These are phyloP conservation scores for Heteromurus nitidus DNA, from an alignment of 2,888 invertebrate species.

Conservation along the genomic window DNA sequence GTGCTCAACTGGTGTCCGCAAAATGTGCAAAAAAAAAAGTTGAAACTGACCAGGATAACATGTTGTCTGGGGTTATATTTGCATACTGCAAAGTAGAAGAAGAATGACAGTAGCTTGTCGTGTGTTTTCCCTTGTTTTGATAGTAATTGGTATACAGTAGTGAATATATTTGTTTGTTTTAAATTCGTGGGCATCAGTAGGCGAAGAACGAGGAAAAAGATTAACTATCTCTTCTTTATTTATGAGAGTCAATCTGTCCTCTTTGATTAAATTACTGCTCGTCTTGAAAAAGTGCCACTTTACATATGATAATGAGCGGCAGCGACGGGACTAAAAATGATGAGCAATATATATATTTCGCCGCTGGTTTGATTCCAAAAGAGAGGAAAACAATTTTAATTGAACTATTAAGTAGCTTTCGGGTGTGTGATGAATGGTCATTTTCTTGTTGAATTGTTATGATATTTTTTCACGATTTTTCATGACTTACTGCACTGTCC, in stretches of 20 bases:
- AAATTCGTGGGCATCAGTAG: neutral
- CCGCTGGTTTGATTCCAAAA: too few species aligned
- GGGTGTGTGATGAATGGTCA: neutral
- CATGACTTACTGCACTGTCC: neutral
- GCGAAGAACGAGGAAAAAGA: neutral
- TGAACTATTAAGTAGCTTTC: slow-evolving; percentile 32
- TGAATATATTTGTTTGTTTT: neutral
- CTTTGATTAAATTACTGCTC: slow-evolving; percentile 14
- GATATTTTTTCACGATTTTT: slow-evolving; percentile 11
- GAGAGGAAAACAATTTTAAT: slow-evolving; percentile 37
- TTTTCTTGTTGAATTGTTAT: slow-evolving; percentile 23
- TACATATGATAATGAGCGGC: neutral
- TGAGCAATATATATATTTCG: neutral
- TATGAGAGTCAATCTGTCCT: slow-evolving; percentile 16
- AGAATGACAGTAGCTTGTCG: slow-evolving; percentile 9
- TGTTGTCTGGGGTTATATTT: neutral
- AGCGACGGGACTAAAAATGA: neutral
- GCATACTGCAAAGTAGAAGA: neutral
- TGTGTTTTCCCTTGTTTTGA: too few species aligned
- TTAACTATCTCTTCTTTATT: slow-evolving; percentile 13
- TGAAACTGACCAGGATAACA: slow-evolving; percentile 50
- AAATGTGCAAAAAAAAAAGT: slow-evolving; percentile 42
- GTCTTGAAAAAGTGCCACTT: neutral
- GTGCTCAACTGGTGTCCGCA: neutral
- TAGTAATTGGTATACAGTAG: neutral